Percentiles rank a stretch among this genome's conserved stretches.
Conservation (phyloP, 2,797 vertebrate genomes). For the Mastacembelus armatus region DNA sequence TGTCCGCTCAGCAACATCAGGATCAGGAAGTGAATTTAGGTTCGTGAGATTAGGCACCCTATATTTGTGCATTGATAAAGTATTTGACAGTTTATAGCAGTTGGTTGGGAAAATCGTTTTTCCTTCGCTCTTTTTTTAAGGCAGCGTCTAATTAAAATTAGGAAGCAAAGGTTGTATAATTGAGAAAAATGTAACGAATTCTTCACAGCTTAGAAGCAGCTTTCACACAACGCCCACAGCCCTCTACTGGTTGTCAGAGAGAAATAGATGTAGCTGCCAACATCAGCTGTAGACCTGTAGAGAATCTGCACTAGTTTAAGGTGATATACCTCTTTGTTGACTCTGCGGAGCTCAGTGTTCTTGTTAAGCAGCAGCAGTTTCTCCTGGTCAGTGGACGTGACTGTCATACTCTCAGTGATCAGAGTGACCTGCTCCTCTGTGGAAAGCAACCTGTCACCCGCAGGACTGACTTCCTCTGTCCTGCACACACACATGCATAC, state of each 20-base stretch:
- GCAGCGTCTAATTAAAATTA: constrained; percentile 37
- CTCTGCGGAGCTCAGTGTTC: constrained; percentile 86
- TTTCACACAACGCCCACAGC: constrained; percentile 62
- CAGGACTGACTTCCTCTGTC: constrained; percentile 45
- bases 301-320: constrained; percentile 4
- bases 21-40: constrained; percentile 36
- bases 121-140: background rate
- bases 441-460: constrained; percentile 68
- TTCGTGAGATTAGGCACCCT: constrained; percentile 11
- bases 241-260: constrained; percentile 49
- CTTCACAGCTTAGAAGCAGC: constrained; percentile 56
- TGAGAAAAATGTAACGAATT: constrained; percentile 37
- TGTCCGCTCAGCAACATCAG: constrained; percentile 1
- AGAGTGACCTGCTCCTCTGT: constrained; percentile 82
- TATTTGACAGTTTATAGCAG: constrained; percentile 6
- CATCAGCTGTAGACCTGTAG: constrained; percentile 37
- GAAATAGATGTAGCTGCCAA: constrained; percentile 49
- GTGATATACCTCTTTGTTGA: constrained; percentile 85
- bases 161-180: constrained; percentile 28
- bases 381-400: constrained; percentile 86
- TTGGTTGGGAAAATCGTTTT: background rate
- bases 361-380: constrained; percentile 87
- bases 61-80: constrained; percentile 8
- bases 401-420: constrained; percentile 85
- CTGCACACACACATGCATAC: constrained; percentile 51